Percentiles rank a stretch among this genome's conserved stretches.
These are phyloP conservation scores for Andrena fulva DNA, from an alignment of 2,888 invertebrate genomes.

Conservation along the genomic window DNA sequence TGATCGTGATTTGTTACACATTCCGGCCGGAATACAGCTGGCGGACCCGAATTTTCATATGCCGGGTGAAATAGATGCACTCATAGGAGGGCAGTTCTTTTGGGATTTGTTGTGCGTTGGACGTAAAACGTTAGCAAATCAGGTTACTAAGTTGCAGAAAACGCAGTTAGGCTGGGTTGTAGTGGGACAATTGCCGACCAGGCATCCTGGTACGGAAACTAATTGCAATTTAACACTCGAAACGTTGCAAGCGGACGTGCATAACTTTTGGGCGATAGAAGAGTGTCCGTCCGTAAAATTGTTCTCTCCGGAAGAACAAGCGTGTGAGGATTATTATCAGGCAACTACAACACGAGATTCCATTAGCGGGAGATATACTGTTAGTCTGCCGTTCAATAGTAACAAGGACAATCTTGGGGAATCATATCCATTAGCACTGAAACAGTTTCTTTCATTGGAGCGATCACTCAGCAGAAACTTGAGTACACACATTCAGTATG, in stretches of 20 bases:
- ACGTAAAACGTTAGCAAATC: background rate
- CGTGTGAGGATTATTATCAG: background rate
- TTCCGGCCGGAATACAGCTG: background rate
- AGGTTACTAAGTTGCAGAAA: background rate
- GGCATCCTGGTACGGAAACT: background rate
- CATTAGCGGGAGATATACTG: background rate
- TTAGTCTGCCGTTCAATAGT: background rate
- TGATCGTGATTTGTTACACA: background rate
- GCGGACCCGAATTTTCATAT: background rate
- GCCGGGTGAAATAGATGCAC: background rate
- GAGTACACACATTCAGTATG: background rate
- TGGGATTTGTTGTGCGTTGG: conserved; percentile 2
- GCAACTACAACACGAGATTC: background rate
- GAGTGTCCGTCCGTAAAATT: background rate
- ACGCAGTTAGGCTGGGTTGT: background rate
- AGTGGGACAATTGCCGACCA: background rate
- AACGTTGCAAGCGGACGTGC: background rate
- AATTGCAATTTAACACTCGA: background rate
- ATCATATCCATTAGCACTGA: background rate
- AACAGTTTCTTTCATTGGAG: background rate
- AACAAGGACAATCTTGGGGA: background rate
- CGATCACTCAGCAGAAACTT: background rate
- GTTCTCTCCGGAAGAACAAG: background rate
- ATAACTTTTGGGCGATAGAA: conserved; percentile 9
- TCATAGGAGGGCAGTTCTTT: background rate